Conservation (phyloP, 2,113 vertebrate genomes). For the Capricornis sumatraensis region DNA sequence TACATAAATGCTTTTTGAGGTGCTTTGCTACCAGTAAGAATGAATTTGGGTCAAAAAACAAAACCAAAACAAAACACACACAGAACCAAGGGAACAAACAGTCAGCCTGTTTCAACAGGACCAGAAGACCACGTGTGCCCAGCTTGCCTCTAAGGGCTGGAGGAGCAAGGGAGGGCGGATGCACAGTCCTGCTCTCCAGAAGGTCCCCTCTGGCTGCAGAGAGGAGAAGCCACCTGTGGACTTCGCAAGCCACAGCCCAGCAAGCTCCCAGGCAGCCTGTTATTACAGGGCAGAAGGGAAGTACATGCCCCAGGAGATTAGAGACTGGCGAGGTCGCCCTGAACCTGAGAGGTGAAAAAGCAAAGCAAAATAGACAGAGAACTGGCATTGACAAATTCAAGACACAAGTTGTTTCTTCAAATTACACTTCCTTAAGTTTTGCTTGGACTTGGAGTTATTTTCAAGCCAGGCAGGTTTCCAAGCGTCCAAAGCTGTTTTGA, state of each 20-base stretch:
- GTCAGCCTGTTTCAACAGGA: neutral
- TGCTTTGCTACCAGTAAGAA: neutral
- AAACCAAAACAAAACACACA: neutral
- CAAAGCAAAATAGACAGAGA: slow-evolving; percentile 19
- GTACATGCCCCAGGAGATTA: neutral
- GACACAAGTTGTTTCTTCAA: slow-evolving; percentile 19
- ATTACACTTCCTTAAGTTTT: slow-evolving; percentile 38
- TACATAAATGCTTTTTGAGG: neutral
- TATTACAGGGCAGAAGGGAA: neutral
- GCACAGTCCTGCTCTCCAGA: neutral
- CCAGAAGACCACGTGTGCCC: neutral
- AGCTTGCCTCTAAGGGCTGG: neutral
- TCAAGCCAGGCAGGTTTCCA: slow-evolving; percentile 17
- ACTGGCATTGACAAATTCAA: neutral
- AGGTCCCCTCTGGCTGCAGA: neutral
- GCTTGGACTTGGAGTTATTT: slow-evolving; percentile 24
- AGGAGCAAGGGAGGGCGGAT: neutral
- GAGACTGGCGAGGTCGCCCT: neutral
- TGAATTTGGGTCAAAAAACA: neutral
- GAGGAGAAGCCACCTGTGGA: neutral
- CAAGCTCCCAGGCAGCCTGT: neutral
- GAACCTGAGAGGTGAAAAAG: slow-evolving; percentile 25
- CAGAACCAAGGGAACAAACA: neutral
- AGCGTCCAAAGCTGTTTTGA: neutral
- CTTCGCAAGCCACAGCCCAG: neutral